Evolutionary conservation across 2,113 vertebrate genomes (phyloP), one percentile per base, ranked within the genome.

Genomic region (Nibea albiflora): DNA sequence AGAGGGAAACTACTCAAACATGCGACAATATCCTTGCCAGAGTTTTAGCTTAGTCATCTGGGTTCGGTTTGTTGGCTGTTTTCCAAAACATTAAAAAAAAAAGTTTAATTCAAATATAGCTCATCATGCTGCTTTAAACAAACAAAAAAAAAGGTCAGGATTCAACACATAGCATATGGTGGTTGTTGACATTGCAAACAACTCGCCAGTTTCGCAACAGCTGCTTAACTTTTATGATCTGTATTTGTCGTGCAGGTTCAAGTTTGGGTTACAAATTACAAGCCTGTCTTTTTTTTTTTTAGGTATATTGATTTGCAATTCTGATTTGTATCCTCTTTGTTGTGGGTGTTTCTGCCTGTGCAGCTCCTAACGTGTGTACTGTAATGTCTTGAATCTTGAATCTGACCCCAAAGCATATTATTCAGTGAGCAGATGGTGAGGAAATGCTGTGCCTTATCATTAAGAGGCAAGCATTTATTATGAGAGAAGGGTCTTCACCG

Each of bases 1-100:
- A 78, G 73, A 76, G 60, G 65, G 69, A 89, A 90, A 87, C 73
- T 20, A 58, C 73, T 85, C 50, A 66, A 85, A 81, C 80, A 71
- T 35, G 67, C 1, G 50, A 87, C 82, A 66, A 61, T 39, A 79
- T 60, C 58, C 35, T 75, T 2, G 14, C 17, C 35, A 50, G 39
- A 42, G 31, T 49, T 83, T 75, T 6, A 49, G 9, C 12, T 68
- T 47, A 50, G 54, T 69, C 54, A 62, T 72, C 58, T 26, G 0
- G 44, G 31, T 57, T 65, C 17, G 5, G 52, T 65, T 76, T 83
- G 19, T 46, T 31, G 62, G 61, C 62, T 47, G 4, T 11, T 5
- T 49, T 83, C 70, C 58, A 85, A 80, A 78, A 50, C 19, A 63
- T 60, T 28, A 19, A 66, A 68, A 67, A 69, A 1, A 83, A 22